Evolutionary conservation across 2,113 vertebrate species (phyloP).

Genomic region (Argyrosomus japonicus): DNA sequence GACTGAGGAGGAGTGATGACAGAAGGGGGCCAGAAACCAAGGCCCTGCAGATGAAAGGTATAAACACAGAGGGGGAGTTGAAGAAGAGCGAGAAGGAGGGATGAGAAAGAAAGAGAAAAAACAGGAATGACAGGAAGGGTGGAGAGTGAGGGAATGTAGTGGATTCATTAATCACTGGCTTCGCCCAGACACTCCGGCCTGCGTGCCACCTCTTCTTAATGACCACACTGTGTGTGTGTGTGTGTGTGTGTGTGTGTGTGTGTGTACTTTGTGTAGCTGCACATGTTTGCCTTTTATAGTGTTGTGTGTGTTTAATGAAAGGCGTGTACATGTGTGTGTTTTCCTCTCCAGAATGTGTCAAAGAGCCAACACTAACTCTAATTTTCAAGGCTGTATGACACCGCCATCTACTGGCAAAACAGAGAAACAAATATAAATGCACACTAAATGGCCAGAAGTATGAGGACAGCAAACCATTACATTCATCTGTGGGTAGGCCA

Average conservation of each 20-base stretch:
- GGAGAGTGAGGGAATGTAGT: constrained; percentile 29
- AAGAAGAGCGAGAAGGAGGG: neutral
- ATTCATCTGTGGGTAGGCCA: neutral
- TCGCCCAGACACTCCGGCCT: constrained; percentile 52
- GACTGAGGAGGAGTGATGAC: neutral
- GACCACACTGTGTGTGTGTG: constrained; percentile 39
- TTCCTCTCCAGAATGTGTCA: neutral
- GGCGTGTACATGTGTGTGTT: neutral
- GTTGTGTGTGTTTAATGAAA: too few species aligned
- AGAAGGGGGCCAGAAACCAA: neutral
- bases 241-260: constrained; percentile 4
- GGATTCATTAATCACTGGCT: constrained; percentile 75
- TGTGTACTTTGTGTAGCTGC: neutral
- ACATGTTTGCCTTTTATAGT: neutral
- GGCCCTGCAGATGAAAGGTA: neutral
- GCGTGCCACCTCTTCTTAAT: constrained; percentile 63
- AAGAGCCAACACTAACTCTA: neutral
- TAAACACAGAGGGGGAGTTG: constrained; percentile 3
- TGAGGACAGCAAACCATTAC: neutral
- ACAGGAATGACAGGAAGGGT: constrained; percentile 24
- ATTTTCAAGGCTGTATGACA: constrained; percentile 13
- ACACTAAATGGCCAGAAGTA: neutral
- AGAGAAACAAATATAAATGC: neutral
- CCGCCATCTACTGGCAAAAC: constrained; percentile 62
- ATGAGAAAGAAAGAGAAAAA: neutral